Base-by-base conservation (phyloP, 1,140 invertebrate genomes). In the Scaptomyza hsui region DNA sequence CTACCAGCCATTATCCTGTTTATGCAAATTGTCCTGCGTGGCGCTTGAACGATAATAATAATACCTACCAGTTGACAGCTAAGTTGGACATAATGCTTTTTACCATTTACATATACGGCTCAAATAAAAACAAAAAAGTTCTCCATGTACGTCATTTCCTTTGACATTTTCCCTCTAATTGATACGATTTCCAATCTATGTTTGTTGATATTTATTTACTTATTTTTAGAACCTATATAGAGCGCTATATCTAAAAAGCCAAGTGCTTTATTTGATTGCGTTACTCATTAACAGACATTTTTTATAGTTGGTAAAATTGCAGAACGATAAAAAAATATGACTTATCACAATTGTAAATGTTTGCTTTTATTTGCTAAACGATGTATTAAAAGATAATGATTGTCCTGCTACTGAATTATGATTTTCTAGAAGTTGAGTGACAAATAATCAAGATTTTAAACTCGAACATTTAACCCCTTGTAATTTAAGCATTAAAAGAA, bases 1-100 rank as follows among this genome's bases (percentile, higher is more conserved):
- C 15, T 10, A 1, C 48, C 15, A 12, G 9, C 9, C 12, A 24
- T n/a, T n/a, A n/a, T 29, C 18, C 48, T 5, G 2, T 15, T 32
- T n/a, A 60, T 68, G 64, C 56, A 60, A 68, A 68, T 60, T 45
- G 47, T 45, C 29, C 24, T 42, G 44, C 62, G 12, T 64, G 21
- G 35, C 24, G 41, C 52, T n/a, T 44, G 37, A 9, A 19, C 18
- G 9, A 21, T 4, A 19, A 61, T 45, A 51, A 51, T 61, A 26
- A 10, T 4, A 24, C 18, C 15, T 4, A 24, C 18, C 26, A 63
- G 52, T 41, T 63, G 65, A 63, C 65, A 55, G 32, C 32, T 62
- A 15, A 53, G 32, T 6, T 26, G 29, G 21, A 9, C 48, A 51
- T 62, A 13, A 18, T 16, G n/a, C 7, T 35, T 3, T 48, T 24